phyloP scores from a whole-genome alignment of 2,888 invertebrate species.

The Ellobium chinense region DNA sequence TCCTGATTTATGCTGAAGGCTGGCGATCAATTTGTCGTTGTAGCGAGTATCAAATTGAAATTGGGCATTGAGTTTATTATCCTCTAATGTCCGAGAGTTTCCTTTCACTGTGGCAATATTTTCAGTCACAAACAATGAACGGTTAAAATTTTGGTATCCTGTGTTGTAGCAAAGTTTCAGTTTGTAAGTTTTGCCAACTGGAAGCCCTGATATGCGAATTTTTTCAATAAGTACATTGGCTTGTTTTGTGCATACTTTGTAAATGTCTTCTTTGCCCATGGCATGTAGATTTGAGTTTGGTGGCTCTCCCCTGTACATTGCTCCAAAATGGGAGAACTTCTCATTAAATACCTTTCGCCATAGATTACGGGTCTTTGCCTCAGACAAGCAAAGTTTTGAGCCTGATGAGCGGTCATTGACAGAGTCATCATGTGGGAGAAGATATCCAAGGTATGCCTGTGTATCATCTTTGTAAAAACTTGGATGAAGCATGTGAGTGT shows the following conservation, averaged over 20 bases:
- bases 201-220: constrained; percentile 41
- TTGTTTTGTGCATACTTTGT: constrained; percentile 70
- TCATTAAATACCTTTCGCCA: constrained; percentile 79
- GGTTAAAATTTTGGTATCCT: constrained; percentile 56
- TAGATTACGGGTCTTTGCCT: constrained; percentile 78
- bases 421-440: constrained; percentile 80
- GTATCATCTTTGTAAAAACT: constrained; percentile 73
- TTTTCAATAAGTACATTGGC: constrained; percentile 38
- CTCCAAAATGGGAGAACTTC: constrained; percentile 78
- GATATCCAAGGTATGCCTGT: constrained; percentile 68
- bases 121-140: constrained; percentile 53
- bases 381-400: constrained; percentile 78
- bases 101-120: constrained; percentile 53
- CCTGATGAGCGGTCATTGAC: constrained; percentile 79
- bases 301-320: constrained; percentile 79
- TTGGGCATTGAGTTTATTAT: constrained; percentile 49
- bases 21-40: constrained; percentile 52
- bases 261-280: constrained; percentile 55
- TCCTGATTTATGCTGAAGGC: constrained; percentile 51
- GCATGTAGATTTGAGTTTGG: constrained; percentile 77
- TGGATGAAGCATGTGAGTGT: constrained; percentile 80
- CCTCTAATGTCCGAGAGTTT: constrained; percentile 49
- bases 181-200: constrained; percentile 50
- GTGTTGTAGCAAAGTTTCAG: constrained; percentile 63
- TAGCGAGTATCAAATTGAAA: constrained; percentile 56